A percentile compares a stretch with the other conserved stretches of the same genome.
phyloP scores from a whole-genome alignment of 2,113 vertebrate species.

The Chloroceryle aenea region DNA sequence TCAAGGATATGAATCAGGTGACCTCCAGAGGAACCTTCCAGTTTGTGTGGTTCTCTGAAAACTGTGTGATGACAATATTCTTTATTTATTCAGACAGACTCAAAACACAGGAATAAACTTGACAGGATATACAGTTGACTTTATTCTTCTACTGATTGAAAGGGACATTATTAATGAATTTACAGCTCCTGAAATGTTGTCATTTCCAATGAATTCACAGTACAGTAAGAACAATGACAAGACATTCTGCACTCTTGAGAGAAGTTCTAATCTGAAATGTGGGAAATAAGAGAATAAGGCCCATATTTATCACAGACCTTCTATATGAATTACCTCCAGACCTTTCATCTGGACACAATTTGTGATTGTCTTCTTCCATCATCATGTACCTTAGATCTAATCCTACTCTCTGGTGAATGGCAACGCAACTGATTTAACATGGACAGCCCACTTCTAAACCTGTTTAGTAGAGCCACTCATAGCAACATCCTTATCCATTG shows the following conservation, averaged over 20 bases:
- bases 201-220: neutral
- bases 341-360: neutral
- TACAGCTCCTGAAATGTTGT: neutral
- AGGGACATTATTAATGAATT: neutral
- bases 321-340: neutral
- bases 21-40: neutral
- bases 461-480: neutral
- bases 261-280: neutral
- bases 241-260: fast-evolving
- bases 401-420: neutral
- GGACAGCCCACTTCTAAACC: neutral
- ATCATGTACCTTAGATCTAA: neutral
- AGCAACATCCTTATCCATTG: neutral
- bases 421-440: neutral
- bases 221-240: neutral
- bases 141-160: neutral
- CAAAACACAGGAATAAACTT: neutral
- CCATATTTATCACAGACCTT: neutral
- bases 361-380: neutral
- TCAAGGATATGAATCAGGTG: neutral
- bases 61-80: neutral
- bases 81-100: neutral
- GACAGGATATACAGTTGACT: neutral
- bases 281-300: neutral
- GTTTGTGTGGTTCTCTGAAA: neutral